These are phyloP conservation scores for Agapostemon virescens DNA, from an alignment of 2,888 invertebrate genomes.

Conservation along the genomic window DNA sequence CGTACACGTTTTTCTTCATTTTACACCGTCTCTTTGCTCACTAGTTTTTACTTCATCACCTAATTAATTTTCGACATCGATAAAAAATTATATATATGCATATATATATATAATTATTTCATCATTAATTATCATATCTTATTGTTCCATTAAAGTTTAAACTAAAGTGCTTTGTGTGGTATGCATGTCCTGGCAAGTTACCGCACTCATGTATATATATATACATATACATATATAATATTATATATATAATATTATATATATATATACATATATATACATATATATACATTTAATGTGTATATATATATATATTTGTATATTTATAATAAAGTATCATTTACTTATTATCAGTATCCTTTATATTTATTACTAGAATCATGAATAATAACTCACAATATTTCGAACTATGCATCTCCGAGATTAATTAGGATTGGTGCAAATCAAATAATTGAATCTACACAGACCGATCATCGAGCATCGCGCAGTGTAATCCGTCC, in stretches of 20 bases:
- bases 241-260: constrained; percentile 44
- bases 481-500: constrained; percentile 57
- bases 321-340: constrained; percentile 72
- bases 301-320: constrained; percentile 58
- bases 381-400: constrained; percentile 73
- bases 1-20: constrained; percentile 43
- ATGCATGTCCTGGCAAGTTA: constrained; percentile 59
- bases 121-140: constrained; percentile 71
- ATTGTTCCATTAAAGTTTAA: constrained; percentile 74
- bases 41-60: constrained; percentile 55
- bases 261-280: constrained; percentile 54
- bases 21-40: constrained; percentile 42
- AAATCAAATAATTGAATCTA: constrained; percentile 68
- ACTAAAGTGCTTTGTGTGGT: constrained; percentile 71
- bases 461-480: constrained; percentile 58
- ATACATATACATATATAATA: constrained; percentile 29
- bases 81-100: constrained; percentile 70
- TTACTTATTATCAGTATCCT: constrained; percentile 72
- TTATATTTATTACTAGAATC: constrained; percentile 70
- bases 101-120: constrained; percentile 69
- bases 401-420: constrained; percentile 68
- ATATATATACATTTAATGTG: constrained; percentile 29
- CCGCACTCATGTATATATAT: constrained; percentile 57
- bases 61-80: constrained; percentile 69
- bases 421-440: constrained; percentile 69